phyloP scores from a whole-genome alignment of 2,797 vertebrate species.

The Aratinga solstitialis region DNA sequence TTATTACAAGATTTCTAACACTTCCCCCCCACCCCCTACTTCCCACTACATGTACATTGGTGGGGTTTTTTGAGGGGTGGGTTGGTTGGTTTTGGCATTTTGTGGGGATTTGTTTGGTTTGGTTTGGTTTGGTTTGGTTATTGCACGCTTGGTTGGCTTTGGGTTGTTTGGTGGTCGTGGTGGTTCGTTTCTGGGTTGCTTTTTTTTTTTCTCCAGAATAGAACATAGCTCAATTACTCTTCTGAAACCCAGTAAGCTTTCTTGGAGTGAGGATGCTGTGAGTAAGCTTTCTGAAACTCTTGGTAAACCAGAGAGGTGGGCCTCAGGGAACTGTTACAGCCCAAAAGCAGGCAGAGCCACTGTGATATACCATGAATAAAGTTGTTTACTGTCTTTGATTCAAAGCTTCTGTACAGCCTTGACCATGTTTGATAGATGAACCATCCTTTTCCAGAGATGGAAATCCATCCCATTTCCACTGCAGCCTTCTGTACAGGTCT shows the following conservation, averaged over 20 bases:
- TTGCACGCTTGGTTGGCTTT: background rate
- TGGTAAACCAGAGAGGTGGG: background rate
- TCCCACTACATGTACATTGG: background rate
- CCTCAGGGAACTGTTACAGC: background rate
- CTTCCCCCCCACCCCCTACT: background rate
- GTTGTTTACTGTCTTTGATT: background rate
- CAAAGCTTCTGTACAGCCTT: background rate
- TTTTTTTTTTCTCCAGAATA: background rate
- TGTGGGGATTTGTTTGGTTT: background rate
- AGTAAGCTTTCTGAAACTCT: background rate
- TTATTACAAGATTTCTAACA: background rate
- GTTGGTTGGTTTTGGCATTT: background rate
- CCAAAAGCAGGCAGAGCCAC: background rate
- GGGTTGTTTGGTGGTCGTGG: background rate
- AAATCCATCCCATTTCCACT: background rate
- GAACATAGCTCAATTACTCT: background rate
- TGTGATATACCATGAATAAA: background rate
- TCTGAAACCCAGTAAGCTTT: background rate
- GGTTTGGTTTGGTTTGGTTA: background rate
- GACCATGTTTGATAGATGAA: background rate
- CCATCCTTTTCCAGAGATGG: background rate
- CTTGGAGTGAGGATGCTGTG: background rate
- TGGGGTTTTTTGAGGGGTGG: rapidly evolving
- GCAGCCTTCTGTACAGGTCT: background rate
- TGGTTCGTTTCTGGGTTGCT: background rate